A percentile compares a stretch with the other conserved stretches of the same genome.
These are phyloP conservation scores for Perca fluviatilis DNA, from an alignment of 2,113 vertebrate genomes.

Conservation along the genomic window DNA sequence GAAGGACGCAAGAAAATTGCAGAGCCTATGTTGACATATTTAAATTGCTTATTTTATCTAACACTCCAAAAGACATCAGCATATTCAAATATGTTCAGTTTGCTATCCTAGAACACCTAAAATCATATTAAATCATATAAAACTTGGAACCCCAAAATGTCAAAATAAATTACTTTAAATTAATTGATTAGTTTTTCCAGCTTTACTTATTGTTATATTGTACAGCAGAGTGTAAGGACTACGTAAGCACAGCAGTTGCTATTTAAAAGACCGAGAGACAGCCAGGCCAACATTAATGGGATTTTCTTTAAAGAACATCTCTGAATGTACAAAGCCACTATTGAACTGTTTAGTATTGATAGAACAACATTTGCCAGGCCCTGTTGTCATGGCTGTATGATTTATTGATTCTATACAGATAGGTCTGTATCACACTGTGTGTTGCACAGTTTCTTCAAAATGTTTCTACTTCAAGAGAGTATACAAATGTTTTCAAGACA, in stretches of 20 bases:
- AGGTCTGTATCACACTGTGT: neutral
- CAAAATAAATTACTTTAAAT: neutral
- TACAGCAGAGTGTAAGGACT: neutral
- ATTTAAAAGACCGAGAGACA: conserved; percentile 10
- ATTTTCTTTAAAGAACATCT: neutral
- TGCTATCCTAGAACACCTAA: neutral
- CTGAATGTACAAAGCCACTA: neutral
- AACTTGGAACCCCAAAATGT: neutral
- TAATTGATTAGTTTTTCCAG: neutral
- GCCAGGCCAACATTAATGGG: conserved; percentile 24
- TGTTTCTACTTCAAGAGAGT: conserved; percentile 23
- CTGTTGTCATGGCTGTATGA: conserved; percentile 30
- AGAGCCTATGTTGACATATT: neutral
- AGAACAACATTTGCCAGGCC: conserved; percentile 17
- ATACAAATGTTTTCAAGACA: neutral
- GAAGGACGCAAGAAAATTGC: neutral
- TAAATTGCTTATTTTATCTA: neutral
- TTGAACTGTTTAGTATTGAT: conserved; percentile 15
- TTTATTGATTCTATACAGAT: conserved; percentile 43
- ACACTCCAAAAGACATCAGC: neutral
- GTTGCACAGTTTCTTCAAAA: neutral
- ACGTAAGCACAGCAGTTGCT: neutral
- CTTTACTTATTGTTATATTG: neutral
- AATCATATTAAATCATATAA: neutral
- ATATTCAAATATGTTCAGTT: neutral